phyloP scores from a whole-genome alignment of 2,797 vertebrate genomes.

The Cephalopachus bancanus region DNA sequence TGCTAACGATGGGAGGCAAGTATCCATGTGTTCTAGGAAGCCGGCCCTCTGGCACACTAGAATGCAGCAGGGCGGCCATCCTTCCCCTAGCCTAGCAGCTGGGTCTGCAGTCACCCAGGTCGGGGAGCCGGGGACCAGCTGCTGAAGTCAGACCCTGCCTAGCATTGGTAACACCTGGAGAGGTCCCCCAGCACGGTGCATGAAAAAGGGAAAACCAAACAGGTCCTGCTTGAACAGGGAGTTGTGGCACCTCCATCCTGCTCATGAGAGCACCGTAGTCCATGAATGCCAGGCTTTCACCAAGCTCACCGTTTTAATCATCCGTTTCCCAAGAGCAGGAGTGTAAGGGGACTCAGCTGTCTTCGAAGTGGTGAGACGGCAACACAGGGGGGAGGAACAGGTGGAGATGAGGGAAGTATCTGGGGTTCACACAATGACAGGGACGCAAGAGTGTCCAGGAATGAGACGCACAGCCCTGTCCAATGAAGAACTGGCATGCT shows the following conservation, averaged over 20 bases:
- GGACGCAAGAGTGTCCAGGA: not conserved
- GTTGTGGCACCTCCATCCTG: not conserved
- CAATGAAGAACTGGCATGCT: not conserved
- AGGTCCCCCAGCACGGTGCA: not conserved
- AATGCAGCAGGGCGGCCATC: not conserved
- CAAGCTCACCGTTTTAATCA: not conserved
- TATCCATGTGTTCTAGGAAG: not conserved
- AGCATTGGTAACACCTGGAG: not conserved
- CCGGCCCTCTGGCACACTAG: not conserved
- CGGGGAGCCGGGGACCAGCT: not conserved
- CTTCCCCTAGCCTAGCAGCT: not conserved
- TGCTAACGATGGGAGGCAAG: not conserved
- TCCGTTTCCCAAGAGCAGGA: not conserved
- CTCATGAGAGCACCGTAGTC: not conserved
- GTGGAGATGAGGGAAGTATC: not conserved
- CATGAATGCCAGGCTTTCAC: not conserved
- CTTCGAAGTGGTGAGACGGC: not conserved
- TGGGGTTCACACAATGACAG: not conserved
- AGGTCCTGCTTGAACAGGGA: not conserved
- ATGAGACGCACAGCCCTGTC: not conserved
- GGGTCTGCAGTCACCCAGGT: no score
- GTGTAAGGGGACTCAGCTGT: not conserved
- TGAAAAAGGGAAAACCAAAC: not conserved
- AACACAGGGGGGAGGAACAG: not conserved
- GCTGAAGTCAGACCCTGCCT: not conserved